Base-by-base conservation (phyloP, 2,797 vertebrate species). In the Paguma larvata region DNA sequence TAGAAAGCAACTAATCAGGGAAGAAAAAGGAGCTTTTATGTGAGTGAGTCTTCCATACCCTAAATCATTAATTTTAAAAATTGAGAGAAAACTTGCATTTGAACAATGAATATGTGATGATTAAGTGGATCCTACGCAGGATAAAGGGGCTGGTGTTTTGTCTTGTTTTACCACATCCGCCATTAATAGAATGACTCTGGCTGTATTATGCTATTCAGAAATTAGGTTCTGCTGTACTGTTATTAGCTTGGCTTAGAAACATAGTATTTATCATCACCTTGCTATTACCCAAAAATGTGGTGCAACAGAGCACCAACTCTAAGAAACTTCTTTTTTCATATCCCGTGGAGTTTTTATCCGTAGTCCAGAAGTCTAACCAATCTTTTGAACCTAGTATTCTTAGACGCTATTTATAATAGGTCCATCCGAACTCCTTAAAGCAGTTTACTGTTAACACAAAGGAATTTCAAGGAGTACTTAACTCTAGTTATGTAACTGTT, bases 1-100 rank as follows among this genome's bases (percentile, higher is more conserved):
- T 72, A 78, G 63, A 85, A 96, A 96, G n/a, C n/a, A 89, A 89
- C 10, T 85, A 30, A 41, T 80, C 34, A 78, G 63, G 51, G 85
- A 85, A 72, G 18, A 91, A 80, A 91, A 72, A 34, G 11, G 4
- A 96, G 16, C 21, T 79, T 89, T 85, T 93, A 41, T 63, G 51
- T 59, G 62, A 84, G 7, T 53, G 70, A 93, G 41, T 62, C 41
- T 89, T 85, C 12, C 27, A 89, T 4, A 63, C 25, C 18, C 38
- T 25, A 79, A 89, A 56, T 59, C 56, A 9, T 23, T 67, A 32
- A 48, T 62, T 48, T 48, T 23, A 78, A 88, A 91, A 87, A 48
- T 11, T 27, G 30, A n/a, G n/a, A 80, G 11, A 78, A 84, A 48
- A 68, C 12, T 14, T 65, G 63, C 48, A 85, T 53, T 72, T 79